phyloP scores from a whole-genome alignment of 1,140 invertebrate genomes.

The Aphaenogaster rudis region DNA sequence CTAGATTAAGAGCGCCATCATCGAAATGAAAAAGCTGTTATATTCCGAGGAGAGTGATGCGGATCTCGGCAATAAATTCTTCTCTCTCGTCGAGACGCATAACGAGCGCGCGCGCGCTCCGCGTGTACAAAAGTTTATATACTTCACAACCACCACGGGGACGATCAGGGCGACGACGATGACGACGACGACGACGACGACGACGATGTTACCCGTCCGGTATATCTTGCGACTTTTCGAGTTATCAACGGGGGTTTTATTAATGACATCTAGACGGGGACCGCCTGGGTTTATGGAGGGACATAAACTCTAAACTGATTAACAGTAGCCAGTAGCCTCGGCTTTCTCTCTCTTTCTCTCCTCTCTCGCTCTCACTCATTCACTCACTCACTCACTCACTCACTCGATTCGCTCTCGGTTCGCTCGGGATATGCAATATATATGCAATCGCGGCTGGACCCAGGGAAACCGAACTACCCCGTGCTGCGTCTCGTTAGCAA shows the following conservation, averaged over 20 bases:
- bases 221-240: constrained; percentile 86
- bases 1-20: constrained; percentile 62
- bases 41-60: constrained; percentile 56
- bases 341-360: constrained; percentile 18
- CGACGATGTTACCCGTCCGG: constrained; percentile 61
- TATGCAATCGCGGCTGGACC: constrained; percentile 81
- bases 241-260: constrained; percentile 87
- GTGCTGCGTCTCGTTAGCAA: constrained; percentile 85
- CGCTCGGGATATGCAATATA: constrained; percentile 82
- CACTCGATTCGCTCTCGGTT: not conserved
- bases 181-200: constrained; percentile 17
- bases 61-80: constrained; percentile 65
- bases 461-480: constrained; percentile 82
- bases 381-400: constrained; percentile 30
- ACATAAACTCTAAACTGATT: constrained; percentile 88
- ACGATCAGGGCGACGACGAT: constrained; percentile 7
- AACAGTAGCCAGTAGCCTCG: constrained; percentile 85
- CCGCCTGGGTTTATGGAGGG: constrained; percentile 84
- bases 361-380: not conserved
- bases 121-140: constrained; percentile 18
- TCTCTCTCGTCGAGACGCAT: constrained; percentile 39
- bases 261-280: constrained; percentile 86
- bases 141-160: constrained; percentile 6
- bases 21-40: constrained; percentile 68
- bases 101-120: constrained; percentile 60